Percentiles rank a stretch among this genome's conserved stretches.
Evolutionary conservation across 2,888 invertebrate species (phyloP).

Genomic region (Rhagophthalmus giganteus): DNA sequence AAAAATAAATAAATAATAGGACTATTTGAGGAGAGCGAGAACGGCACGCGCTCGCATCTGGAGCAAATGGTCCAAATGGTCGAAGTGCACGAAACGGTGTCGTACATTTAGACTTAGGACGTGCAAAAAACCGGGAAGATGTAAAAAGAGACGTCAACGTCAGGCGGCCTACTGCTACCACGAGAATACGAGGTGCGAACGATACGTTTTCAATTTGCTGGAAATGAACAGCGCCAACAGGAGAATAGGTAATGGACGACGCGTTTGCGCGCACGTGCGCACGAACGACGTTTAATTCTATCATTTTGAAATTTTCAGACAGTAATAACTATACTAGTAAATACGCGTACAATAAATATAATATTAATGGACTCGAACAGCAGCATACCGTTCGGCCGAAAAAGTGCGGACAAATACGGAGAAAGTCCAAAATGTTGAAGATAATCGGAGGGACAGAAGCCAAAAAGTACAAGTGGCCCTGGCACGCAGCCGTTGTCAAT

Average conservation of each 20-base stretch:
- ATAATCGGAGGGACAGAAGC: slow-evolving; percentile 87
- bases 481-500: slow-evolving; percentile 92
- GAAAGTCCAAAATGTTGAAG: slow-evolving; percentile 62
- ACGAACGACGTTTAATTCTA: neutral
- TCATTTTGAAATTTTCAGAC: slow-evolving; percentile 8
- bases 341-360: slow-evolving; percentile 21
- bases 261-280: too few species aligned
- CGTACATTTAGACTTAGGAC: slow-evolving; percentile 77
- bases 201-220: slow-evolving; percentile 60
- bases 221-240: slow-evolving; percentile 38
- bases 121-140: slow-evolving; percentile 73
- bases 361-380: slow-evolving; percentile 5
- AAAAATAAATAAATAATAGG: too few species aligned
- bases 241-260: neutral
- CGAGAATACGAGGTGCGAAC: slow-evolving; percentile 79
- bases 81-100: slow-evolving; percentile 76
- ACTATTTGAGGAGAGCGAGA: slow-evolving; percentile 44
- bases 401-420: slow-evolving; percentile 29
- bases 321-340: slow-evolving; percentile 12
- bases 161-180: slow-evolving; percentile 87
- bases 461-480: slow-evolving; percentile 85
- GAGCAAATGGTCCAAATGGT: slow-evolving; percentile 84
- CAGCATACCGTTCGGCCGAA: slow-evolving; percentile 8
- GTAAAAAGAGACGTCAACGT: slow-evolving; percentile 74
- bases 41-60: slow-evolving; percentile 59